phyloP scores from a whole-genome alignment of 2,888 invertebrate genomes.

The Apamea anceps region DNA sequence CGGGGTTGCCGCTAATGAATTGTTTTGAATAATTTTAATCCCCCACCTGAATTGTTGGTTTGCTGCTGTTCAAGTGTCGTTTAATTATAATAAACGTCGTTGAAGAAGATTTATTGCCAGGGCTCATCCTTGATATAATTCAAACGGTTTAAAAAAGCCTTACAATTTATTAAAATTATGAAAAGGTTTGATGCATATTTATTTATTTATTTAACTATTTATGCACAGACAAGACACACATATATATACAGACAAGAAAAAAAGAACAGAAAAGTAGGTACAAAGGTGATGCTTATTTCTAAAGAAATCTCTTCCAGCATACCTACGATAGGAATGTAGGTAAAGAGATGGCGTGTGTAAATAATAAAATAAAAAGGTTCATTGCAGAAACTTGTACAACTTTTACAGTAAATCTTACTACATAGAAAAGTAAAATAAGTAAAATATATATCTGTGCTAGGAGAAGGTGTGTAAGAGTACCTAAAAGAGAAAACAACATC shows the following conservation, averaged over 20 bases:
- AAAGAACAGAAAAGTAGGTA: background rate
- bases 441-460: no score
- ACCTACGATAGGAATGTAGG: background rate
- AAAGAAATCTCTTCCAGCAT: background rate
- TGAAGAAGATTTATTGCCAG: constrained; percentile 38
- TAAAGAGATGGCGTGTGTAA: background rate
- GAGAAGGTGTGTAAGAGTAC: no score
- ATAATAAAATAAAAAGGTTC: no score
- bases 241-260: background rate
- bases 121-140: constrained; percentile 10
- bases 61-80: constrained; percentile 47
- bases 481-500: no score
- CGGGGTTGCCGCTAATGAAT: constrained; percentile 79
- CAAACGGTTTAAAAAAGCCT: background rate
- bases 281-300: background rate
- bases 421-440: no score
- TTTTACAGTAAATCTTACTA: no score
- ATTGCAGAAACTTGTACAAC: no score
- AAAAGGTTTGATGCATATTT: background rate
- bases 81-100: constrained; percentile 49
- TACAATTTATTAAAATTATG: background rate
- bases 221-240: background rate
- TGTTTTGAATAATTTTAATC: constrained; percentile 75
- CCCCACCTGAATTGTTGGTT: constrained; percentile 50
- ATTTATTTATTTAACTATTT: background rate